These are phyloP conservation scores for Xestoiulus laeticollis DNA, from an alignment of 2,888 invertebrate genomes.

Conservation along the genomic window DNA sequence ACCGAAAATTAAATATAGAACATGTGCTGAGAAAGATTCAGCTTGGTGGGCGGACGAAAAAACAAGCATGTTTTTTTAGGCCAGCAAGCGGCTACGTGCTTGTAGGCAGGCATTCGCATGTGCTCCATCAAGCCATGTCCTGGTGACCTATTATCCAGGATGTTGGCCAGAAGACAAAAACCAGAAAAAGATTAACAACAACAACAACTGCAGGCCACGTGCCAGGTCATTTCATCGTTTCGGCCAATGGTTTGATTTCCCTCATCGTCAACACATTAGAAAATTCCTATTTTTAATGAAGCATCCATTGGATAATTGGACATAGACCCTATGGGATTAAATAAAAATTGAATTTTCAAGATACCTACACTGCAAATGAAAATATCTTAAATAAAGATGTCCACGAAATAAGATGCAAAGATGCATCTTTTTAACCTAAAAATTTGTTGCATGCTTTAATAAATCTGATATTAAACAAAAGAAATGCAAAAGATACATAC, in stretches of 20 bases:
- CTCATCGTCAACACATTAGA: no score
- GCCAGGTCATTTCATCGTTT: not conserved
- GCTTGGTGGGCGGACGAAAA: not conserved
- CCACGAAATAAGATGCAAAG: no score
- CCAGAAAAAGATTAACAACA: not conserved
- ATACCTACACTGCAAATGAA: no score
- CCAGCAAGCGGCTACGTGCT: constrained; percentile 26
- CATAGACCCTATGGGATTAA: no score
- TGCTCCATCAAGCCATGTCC: not conserved
- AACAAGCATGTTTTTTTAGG: not conserved
- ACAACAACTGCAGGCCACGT: not conserved
- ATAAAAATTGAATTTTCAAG: no score
- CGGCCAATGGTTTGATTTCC: not conserved
- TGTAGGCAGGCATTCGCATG: not conserved
- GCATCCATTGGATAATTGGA: no score
- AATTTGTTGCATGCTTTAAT: no score
- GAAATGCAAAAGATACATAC: no score
- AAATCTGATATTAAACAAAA: no score
- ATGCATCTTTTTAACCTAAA: no score
- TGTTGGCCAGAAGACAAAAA: not conserved
- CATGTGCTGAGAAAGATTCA: not conserved
- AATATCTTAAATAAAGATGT: no score
- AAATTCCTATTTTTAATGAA: no score
- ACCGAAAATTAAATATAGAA: not conserved
- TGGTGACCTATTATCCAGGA: constrained; percentile 11